Base-by-base conservation (phyloP, 1,140 invertebrate species). In the Berghia stephanieae region DNA sequence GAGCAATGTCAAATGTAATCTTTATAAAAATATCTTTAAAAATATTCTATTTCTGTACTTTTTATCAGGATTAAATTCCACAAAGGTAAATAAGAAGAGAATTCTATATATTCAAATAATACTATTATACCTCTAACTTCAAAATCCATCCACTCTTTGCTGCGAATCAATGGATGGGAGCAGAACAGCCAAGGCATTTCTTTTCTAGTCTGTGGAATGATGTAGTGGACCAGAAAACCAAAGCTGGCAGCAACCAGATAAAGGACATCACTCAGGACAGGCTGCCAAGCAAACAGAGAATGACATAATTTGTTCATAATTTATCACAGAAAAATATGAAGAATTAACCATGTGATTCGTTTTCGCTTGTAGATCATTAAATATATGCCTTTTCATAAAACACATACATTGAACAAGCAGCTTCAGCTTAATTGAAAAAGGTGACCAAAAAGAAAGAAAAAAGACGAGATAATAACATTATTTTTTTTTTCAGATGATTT, bases 141-240 rank as follows among this genome's bases (percentile, higher is more conserved):
- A 81, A 84, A 85, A 67, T 82, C 93, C 6, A 93, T 92, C 86
- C 96, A 94, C 86, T 99, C 97, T 79, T 94, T 92, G 57, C 95
- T 93, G 24, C 93, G 92, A 3, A 99, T 90, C 44, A 99, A 91
- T 0, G 98, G 98, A 70, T 95, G 92, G 1, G 97, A 94, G 40
- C 98, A 93, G 85, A 97, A 98, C 27, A 98, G 90, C 97, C 97
- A 99, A 0, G 98, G 98, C 84, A 98, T 92, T 88, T 99, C 97
- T 87, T 98, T 98, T 8, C 98, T 91, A 38, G 99, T 91, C 88
- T 99, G 96, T 0, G 96, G 96, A 73, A 96, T 92, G 21, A 98
- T 89, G 87, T 99, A 99, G 88, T 99, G 98, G 0, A 98, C 90
- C 0, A 96, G 82, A 86, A 98, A 94, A 27, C 98, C 98, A 49